These are phyloP conservation scores for Motacilla tschutschensis DNA, from an alignment of 2,113 vertebrate genomes.

Conservation along the genomic window DNA sequence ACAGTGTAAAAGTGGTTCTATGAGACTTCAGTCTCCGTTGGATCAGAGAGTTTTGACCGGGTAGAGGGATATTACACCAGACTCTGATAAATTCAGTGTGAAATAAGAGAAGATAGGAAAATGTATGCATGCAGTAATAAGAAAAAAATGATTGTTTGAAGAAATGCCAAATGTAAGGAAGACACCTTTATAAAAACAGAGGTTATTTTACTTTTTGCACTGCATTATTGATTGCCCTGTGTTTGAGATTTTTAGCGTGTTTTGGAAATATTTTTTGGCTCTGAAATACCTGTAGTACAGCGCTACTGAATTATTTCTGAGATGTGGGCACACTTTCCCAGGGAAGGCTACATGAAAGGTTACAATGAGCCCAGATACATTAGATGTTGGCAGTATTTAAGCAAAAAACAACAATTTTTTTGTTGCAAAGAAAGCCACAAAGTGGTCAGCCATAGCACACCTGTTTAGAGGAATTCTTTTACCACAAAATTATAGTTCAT, in stretches of 20 bases:
- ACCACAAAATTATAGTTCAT: not conserved
- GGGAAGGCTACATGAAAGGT: not conserved
- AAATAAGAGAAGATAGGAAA: not conserved
- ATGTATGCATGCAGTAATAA: not conserved
- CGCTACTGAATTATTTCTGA: not conserved
- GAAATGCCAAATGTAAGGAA: not conserved
- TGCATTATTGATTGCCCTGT: not conserved
- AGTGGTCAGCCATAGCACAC: rapidly evolving
- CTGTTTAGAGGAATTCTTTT: not conserved
- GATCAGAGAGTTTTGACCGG: not conserved
- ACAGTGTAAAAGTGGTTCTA: not conserved
- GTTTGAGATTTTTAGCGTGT: not conserved
- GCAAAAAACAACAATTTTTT: not conserved
- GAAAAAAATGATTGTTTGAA: not conserved
- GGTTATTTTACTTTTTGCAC: not conserved
- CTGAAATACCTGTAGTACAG: not conserved
- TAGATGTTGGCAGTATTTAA: not conserved
- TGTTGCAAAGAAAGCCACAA: not conserved
- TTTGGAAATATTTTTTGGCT: not conserved
- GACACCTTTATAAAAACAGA: rapidly evolving
- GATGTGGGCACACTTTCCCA: rapidly evolving
- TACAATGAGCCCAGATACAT: not conserved
- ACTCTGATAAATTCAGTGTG: not conserved
- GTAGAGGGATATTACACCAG: not conserved
- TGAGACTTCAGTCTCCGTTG: not conserved